Base-by-base conservation (phyloP, 2,797 vertebrate genomes). In the Mionectes olivaceus region DNA sequence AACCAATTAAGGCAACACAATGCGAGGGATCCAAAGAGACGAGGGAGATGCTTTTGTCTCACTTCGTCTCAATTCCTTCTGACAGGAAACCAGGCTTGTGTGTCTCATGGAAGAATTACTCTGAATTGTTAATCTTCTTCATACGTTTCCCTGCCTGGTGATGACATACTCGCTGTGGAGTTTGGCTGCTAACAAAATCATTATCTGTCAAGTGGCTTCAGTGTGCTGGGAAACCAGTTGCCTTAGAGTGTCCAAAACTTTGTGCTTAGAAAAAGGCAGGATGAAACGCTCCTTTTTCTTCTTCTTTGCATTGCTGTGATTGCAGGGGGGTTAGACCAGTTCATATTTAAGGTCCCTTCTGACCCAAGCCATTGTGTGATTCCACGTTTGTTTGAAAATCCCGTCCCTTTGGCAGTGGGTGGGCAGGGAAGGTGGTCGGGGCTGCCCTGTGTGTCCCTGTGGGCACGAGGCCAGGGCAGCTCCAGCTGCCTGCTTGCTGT, bases 171-270 rank as follows among this genome's bases (percentile, higher is more conserved):
- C 2, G 2, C 91, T 69, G 74, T 37, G 73, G 70, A 78, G 73
- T 81, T 87, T 13, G 3, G 83, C 89, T 93, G 91, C 91, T 95
- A 82, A 88, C 87, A 93, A 94, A 94, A 74, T 79, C 82, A 92
- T 91, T 94, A 91, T 92, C 84, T 93, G 77, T 61, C 1, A 7
- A 69, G 74, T 90, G 94, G 77, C 83, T 93, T 90, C 86, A 79
- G 11, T 70, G 70, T 79, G 67, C 87, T 88, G 80, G 56, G 77
- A 81, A 88, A 33, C 55, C 63, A 83, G 67, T 59, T 27, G 9
- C 63, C n/a, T 52, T 16, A 52, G 55, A 22, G 14, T 22, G 13
- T 86, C 63, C 75, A 64, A 67, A 73, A 57, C 30, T 52, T 35
- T 52, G 32, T 63, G 47, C 63, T 91, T 64, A 27, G 61, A 61